phyloP scores from a whole-genome alignment of 2,113 vertebrate genomes.

The Verasper variegatus region DNA sequence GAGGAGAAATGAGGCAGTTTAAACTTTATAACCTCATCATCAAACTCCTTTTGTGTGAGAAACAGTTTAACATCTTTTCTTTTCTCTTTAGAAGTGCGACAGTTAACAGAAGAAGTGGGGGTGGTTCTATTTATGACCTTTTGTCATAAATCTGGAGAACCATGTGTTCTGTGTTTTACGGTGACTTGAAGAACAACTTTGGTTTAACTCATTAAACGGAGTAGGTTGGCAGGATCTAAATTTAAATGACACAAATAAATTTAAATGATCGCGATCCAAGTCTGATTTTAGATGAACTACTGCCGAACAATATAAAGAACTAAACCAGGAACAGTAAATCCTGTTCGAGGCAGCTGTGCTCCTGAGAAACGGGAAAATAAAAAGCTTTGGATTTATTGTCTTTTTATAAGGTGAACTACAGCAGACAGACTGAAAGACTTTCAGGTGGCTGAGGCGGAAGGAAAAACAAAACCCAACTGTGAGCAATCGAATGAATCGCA shows the following conservation, averaged over 20 bases:
- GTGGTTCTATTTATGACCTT: not conserved
- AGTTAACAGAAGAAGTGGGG: not conserved
- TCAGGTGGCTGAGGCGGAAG: slow-evolving; percentile 16
- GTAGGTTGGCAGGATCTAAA: not conserved
- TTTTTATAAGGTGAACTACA: slow-evolving; percentile 37
- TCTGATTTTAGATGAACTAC: not conserved
- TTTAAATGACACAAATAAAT: not conserved
- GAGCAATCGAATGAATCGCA: slow-evolving; percentile 29
- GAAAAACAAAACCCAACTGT: slow-evolving; percentile 19
- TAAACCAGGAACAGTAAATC: not conserved
- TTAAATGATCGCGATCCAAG: not conserved
- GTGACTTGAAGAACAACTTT: not conserved
- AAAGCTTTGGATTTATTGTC: slow-evolving; percentile 44
- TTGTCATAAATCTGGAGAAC: not conserved
- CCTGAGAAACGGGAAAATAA: slow-evolving; percentile 3
- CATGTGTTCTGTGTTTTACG: not conserved
- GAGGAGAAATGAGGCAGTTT: not conserved
- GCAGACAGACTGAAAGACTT: slow-evolving; percentile 37
- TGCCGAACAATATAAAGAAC: not conserved
- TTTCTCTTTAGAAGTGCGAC: not conserved
- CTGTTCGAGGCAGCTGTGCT: not conserved
- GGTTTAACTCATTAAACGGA: not conserved
- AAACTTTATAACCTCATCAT: not conserved
- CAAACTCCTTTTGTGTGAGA: not conserved
- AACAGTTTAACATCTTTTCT: not conserved